Conservation (phyloP, 1,140 invertebrate genomes). For the Brachystomella parvula region DNA sequence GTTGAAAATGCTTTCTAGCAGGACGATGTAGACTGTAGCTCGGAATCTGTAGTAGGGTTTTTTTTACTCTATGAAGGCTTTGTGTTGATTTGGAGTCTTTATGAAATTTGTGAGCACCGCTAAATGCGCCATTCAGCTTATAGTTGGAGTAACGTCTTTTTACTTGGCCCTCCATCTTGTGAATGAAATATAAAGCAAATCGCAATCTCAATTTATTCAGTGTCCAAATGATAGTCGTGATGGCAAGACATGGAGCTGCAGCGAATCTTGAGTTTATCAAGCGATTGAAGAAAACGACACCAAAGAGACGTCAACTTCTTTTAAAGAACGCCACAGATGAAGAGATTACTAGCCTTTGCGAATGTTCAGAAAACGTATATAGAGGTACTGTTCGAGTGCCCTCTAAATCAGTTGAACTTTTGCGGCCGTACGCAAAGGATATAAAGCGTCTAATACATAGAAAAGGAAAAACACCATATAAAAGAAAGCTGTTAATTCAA, state of each 20-base stretch:
- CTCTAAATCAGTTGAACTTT: not conserved
- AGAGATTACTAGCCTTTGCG: not conserved
- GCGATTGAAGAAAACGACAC: not conserved
- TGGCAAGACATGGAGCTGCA: not conserved
- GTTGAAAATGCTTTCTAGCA: conserved; percentile 1
- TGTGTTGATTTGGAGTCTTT: not conserved
- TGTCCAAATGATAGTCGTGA: not conserved
- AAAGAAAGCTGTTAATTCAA: not conserved
- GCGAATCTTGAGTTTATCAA: not conserved
- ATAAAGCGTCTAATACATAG: not conserved
- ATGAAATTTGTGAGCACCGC: not conserved
- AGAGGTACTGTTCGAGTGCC: not conserved
- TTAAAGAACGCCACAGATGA: not conserved
- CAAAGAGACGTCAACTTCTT: not conserved
- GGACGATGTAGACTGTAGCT: not conserved
- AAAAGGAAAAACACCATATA: not conserved
- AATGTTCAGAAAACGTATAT: not conserved
- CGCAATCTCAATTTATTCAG: not conserved
- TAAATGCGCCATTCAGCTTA: not conserved
- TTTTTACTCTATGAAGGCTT: not conserved
- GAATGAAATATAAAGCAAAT: not conserved
- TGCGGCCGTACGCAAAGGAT: not conserved
- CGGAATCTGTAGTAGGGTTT: not conserved
- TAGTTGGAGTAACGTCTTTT: not conserved
- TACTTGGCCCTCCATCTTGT: not conserved